Percentiles rank a stretch among this genome's conserved stretches.
Evolutionary conservation across 2,888 invertebrate species (phyloP).

Genomic region (Alentia gelatinosa): DNA sequence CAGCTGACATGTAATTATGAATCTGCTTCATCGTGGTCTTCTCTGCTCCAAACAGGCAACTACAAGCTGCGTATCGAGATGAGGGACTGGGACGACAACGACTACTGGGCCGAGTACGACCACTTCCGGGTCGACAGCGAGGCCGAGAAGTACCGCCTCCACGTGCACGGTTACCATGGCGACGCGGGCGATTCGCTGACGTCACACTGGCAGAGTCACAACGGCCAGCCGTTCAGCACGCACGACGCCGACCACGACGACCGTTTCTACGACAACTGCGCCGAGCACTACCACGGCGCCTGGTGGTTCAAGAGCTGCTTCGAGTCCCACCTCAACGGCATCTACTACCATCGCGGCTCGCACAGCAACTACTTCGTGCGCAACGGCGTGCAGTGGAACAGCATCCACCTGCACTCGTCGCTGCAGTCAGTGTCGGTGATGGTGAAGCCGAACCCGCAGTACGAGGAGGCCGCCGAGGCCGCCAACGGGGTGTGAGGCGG

Average conservation of each 20-base stretch:
- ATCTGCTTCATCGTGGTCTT: not conserved
- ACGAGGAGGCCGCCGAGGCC: conserved; percentile 21
- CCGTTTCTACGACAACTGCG: conserved; percentile 79
- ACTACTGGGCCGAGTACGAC: conserved; percentile 90
- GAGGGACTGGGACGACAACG: conserved; percentile 91
- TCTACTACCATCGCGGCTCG: conserved; percentile 76
- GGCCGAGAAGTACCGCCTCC: conserved; percentile 87
- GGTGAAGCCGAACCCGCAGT: conserved; percentile 69
- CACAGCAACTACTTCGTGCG: conserved; percentile 78
- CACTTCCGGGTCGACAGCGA: conserved; percentile 87
- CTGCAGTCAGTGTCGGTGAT: conserved; percentile 77
- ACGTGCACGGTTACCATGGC: conserved; percentile 88
- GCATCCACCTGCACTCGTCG: conserved; percentile 77
- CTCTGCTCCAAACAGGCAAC: conserved; percentile 83
- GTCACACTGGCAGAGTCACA: conserved; percentile 86
- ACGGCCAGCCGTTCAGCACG: conserved; percentile 94
- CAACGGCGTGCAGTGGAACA: conserved; percentile 79
- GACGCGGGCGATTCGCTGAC: conserved; percentile 93
- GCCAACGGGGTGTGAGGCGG: conserved; percentile 5
- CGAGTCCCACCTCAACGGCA: conserved; percentile 78
- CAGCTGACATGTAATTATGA: not conserved
- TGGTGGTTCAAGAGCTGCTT: conserved; percentile 80
- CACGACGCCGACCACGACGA: conserved; percentile 93
- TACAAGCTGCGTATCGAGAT: conserved; percentile 91
- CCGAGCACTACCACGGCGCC: conserved; percentile 76